These are phyloP conservation scores for Neodiprion virginianus DNA, from an alignment of 1,140 invertebrate species.

Conservation along the genomic window DNA sequence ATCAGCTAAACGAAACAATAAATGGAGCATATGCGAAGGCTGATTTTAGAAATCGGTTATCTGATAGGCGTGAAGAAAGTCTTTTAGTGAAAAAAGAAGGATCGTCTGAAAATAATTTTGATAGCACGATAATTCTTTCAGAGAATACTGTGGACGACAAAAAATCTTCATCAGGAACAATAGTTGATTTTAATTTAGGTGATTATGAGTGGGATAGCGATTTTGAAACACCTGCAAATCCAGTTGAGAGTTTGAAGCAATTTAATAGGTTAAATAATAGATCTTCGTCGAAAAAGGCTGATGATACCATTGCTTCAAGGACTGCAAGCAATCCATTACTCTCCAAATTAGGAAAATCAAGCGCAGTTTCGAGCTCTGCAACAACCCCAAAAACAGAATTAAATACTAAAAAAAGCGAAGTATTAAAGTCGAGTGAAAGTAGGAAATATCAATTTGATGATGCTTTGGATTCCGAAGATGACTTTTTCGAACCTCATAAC, in stretches of 20 bases:
- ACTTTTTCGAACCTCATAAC: background rate
- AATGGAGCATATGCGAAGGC: background rate
- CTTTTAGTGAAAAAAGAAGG: background rate
- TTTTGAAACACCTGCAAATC: conserved; percentile 14
- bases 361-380: background rate
- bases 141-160: background rate
- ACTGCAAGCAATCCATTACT: background rate
- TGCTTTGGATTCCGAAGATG: background rate
- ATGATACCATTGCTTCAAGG: background rate
- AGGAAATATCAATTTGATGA: background rate
- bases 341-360: background rate
- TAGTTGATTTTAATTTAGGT: conserved; percentile 6
- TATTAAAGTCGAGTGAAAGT: background rate
- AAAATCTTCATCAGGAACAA: background rate
- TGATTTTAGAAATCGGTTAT: background rate
- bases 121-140: background rate
- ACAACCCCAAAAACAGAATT: background rate
- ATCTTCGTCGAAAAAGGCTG: background rate
- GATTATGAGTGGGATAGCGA: conserved; percentile 22
- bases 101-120: background rate
- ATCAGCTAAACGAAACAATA: background rate
- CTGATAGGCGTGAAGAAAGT: background rate
- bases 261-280: background rate
- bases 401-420: background rate
- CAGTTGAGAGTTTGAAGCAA: background rate